Base-by-base conservation (phyloP, 2,113 vertebrate species). In the Scatophagus argus region DNA sequence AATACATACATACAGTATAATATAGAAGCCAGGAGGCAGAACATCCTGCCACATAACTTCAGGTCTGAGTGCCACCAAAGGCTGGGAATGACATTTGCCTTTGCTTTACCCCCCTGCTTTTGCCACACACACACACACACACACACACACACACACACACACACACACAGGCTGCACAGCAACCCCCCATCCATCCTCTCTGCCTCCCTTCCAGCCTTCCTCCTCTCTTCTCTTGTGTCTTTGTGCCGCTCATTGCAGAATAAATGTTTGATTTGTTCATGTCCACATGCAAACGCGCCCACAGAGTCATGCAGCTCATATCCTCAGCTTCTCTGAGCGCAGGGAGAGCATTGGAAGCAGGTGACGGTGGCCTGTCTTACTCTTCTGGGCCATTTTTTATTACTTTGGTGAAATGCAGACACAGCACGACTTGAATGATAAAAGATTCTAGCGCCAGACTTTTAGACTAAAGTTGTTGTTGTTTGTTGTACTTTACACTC, bases 61-160 rank as follows among this genome's bases (percentile, higher is more conserved):
- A 43, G 64, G 64, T 39, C 52, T 47, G 49, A 51, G 60, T 67
- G 72, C 69, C 77, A 72, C 79, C 60, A 60, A 74, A 66, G 83
- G 82, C 83, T 78, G 54, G 60, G 74, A 60, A 51, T 89, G 85
- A 88, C 88, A 89, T 90, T 90, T 89, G 34, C 59, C 34, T 86
- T 89, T 75, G 41, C 46, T 54, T 74, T 54, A 39, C 55, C 56
- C 49, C 38, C 59, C 47, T 34, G 54, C 29, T 29, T 14, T 5
- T 13, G 23, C 29, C 61, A 51, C 52, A 41, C 60, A 49, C 77
- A 16, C 47, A 17, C 44, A 23, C 62, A 36, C 54, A 36, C 51
- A 34, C 56, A n/a, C 39, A 8, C 55, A 36, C 27, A 39, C 59
- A 31, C 67, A 34, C 52, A 58, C 59, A 79, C 77, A 31, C 61